Evolutionary conservation across 2,888 invertebrate genomes (phyloP).

Genomic region (Andricus quercusramuli): DNA sequence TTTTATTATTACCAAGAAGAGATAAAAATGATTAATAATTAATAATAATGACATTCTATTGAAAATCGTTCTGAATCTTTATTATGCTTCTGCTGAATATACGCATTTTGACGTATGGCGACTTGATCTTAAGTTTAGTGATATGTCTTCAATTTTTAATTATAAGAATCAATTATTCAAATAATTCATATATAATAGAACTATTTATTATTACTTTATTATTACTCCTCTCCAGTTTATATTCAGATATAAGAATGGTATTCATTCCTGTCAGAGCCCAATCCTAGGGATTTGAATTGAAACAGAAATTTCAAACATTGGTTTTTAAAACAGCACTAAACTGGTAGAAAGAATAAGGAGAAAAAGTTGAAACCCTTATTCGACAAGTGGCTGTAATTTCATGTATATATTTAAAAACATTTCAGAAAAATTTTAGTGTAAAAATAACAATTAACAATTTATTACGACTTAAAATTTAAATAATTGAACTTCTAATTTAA

Average conservation of each 20-base stretch:
- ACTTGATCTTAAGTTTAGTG: background rate
- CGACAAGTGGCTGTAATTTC: background rate
- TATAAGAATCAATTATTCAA: background rate
- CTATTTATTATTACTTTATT: background rate
- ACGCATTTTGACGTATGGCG: constrained; percentile 10
- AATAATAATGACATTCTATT: background rate
- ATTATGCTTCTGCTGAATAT: constrained; percentile 1
- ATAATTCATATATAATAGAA: background rate
- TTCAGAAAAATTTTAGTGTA: too few species aligned
- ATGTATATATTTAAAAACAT: background rate
- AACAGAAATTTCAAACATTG: background rate
- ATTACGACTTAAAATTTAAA: too few species aligned
- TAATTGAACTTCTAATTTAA: too few species aligned
- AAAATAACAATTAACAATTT: too few species aligned
- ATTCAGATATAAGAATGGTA: too few species aligned
- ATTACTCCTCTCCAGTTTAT: too few species aligned
- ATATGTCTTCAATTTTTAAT: background rate
- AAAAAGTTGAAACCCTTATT: background rate
- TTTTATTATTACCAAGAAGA: constrained; percentile 15
- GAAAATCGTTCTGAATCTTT: constrained; percentile 8
- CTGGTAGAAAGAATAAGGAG: background rate
- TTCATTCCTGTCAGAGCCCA: background rate
- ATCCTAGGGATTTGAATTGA: background rate
- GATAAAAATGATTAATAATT: background rate
- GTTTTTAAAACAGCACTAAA: background rate